Evolutionary conservation across 2,888 invertebrate species (phyloP).

Genomic region (Diabrotica balteata): DNA sequence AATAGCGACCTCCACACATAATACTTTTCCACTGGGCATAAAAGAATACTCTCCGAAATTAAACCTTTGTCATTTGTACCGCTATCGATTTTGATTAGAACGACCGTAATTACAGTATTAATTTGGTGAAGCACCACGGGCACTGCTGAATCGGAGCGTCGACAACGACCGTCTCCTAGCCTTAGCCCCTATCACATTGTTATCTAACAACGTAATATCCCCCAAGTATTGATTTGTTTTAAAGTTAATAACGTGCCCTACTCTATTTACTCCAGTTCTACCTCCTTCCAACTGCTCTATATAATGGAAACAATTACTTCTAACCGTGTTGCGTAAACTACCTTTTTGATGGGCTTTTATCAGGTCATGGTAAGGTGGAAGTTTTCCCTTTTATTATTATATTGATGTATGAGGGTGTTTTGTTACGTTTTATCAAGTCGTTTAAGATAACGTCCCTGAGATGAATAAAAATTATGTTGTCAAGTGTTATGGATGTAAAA

Average conservation of each 20-base stretch:
- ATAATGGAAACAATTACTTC: conserved; percentile 14
- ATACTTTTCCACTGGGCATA: no score
- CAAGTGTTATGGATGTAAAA: no score
- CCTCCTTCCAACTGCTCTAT: conserved; percentile 2
- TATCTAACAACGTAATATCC: conserved; percentile 32
- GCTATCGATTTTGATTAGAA: no score
- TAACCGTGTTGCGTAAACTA: conserved; percentile 7
- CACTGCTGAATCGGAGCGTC: background rate
- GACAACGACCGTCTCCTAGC: background rate
- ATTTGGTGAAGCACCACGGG: background rate
- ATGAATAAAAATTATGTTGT: no score
- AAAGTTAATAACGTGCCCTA: conserved; percentile 27
- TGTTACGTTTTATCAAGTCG: background rate
- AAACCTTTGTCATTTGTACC: no score
- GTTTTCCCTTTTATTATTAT: background rate
- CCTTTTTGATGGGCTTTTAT: conserved; percentile 11
- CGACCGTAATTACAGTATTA: background rate
- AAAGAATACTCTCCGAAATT: no score
- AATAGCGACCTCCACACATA: no score
- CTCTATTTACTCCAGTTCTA: conserved; percentile 1
- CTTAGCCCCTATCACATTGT: conserved; percentile 24
- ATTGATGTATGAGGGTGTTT: conserved; percentile 1
- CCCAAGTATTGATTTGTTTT: conserved; percentile 33
- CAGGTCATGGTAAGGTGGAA: conserved; percentile 7
- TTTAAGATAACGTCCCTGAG: no score